A percentile compares a stretch with the other conserved stretches of the same genome.
phyloP scores from a whole-genome alignment of 1,140 invertebrate species.

The Drosophila asahinai region DNA sequence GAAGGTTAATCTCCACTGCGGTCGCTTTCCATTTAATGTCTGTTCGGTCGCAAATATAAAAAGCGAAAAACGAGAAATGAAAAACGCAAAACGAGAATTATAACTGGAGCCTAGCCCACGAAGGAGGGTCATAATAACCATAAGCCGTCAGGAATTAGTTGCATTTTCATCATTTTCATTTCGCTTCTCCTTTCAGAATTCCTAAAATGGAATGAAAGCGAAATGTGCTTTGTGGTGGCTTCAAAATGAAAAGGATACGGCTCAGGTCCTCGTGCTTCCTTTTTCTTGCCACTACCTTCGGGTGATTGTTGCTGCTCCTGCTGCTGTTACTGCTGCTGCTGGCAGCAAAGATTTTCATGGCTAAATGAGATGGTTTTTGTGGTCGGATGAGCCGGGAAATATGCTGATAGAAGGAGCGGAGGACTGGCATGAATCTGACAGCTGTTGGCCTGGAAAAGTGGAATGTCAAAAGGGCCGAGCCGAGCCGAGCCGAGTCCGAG shows the following conservation, averaged over 20 bases:
- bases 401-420: conserved; percentile 48
- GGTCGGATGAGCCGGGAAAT: conserved; percentile 63
- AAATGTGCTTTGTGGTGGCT: conserved; percentile 77
- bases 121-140: conserved; percentile 60
- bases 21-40: conserved; percentile 56
- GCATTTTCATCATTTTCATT: conserved; percentile 81
- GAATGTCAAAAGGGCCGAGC: conserved; percentile 60
- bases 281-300: conserved; percentile 26
- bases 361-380: conserved; percentile 82
- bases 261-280: conserved; percentile 49
- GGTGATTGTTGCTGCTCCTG: conserved; percentile 50
- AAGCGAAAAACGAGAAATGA: background rate
- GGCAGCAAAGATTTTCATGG: conserved; percentile 76
- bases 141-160: conserved; percentile 82
- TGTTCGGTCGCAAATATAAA: conserved; percentile 52
- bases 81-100: conserved; percentile 38
- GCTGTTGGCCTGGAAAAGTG: conserved; percentile 62
- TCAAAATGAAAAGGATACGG: conserved; percentile 80
- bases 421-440: conserved; percentile 58
- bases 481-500: conserved; percentile 31
- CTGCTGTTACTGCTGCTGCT: conserved; percentile 9
- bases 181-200: conserved; percentile 51
- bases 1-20: conserved; percentile 74
- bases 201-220: conserved; percentile 75
- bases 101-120: conserved; percentile 37